Percentiles rank a stretch among this genome's conserved stretches.
phyloP scores from a whole-genome alignment of 2,888 invertebrate species.

The Ctenicera cuprea region DNA sequence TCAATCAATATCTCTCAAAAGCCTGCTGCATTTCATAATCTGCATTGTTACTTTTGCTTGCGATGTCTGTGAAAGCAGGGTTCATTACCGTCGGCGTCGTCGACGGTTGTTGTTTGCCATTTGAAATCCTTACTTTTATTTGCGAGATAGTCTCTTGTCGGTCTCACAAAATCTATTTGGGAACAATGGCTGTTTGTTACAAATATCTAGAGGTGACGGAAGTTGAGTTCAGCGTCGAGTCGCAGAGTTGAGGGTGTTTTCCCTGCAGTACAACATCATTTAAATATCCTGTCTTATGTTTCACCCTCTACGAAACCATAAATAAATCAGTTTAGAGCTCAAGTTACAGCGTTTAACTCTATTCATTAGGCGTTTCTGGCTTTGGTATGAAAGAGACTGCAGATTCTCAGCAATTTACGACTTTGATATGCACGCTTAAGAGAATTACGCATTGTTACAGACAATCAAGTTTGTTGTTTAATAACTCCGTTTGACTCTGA shows the following conservation, averaged over 20 bases:
- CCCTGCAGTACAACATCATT: constrained; percentile 37
- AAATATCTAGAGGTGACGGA: constrained; percentile 42
- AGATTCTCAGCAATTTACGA: constrained; percentile 38
- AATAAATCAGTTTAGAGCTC: constrained; percentile 43
- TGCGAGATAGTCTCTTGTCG: constrained; percentile 10
- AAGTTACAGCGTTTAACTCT: constrained; percentile 42
- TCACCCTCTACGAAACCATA: constrained; percentile 41
- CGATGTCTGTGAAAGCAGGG: neutral
- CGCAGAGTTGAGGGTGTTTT: constrained; percentile 34
- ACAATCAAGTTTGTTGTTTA: constrained; percentile 41
- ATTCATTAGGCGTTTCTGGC: constrained; percentile 41
- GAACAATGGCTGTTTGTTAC: constrained; percentile 38
- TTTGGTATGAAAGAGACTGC: constrained; percentile 41
- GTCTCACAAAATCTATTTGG: constrained; percentile 33
- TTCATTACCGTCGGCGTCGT: constrained; percentile 6
- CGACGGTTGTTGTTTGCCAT: constrained; percentile 5
- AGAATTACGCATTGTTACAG: constrained; percentile 36
- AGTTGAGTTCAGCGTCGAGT: constrained; percentile 30
- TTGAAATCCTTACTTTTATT: constrained; percentile 5
- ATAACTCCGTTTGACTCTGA: constrained; percentile 20
- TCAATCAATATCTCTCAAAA: too few relatives aligned
- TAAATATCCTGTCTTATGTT: constrained; percentile 44
- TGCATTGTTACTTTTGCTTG: neutral
- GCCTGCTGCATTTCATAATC: too few relatives aligned
- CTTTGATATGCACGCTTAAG: constrained; percentile 39